These are phyloP conservation scores for Drosophila longiperda DNA, from an alignment of 2,888 invertebrate genomes.

Conservation along the genomic window DNA sequence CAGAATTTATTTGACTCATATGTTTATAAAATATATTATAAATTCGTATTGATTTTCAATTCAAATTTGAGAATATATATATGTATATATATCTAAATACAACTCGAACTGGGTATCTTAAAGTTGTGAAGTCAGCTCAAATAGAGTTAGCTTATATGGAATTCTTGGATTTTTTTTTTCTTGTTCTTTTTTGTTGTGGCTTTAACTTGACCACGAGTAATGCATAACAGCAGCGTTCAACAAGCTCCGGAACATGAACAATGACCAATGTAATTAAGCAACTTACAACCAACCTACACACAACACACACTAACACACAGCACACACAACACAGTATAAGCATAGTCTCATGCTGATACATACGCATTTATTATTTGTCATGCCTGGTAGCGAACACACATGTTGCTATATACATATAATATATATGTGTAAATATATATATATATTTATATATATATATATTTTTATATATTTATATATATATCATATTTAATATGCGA, in stretches of 20 bases:
- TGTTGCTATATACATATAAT: conserved; percentile 46
- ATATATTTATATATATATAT: conserved; percentile 21
- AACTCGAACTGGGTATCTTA: not conserved
- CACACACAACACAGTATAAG: conserved; percentile 13
- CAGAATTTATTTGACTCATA: too few species aligned
- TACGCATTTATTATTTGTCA: conserved; percentile 61
- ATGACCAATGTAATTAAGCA: conserved; percentile 74
- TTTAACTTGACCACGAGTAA: conserved; percentile 66
- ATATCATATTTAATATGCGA: conserved; percentile 75
- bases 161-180: conserved; percentile 6
- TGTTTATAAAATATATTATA: too few species aligned
- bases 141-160: not conserved
- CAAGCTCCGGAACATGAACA: conserved; percentile 50
- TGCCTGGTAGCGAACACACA: conserved; percentile 29
- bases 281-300: conserved; percentile 69
- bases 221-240: conserved; percentile 70
- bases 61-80: too few species aligned
- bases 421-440: conserved; percentile 36
- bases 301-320: conserved; percentile 22
- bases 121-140: not conserved
- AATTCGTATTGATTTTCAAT: too few species aligned
- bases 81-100: too few species aligned
- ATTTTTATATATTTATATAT: conserved; percentile 24
- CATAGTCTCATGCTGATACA: conserved; percentile 19
- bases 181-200: conserved; percentile 34